phyloP scores from a whole-genome alignment of 2,113 vertebrate species.

The Oophaga pumilio region DNA sequence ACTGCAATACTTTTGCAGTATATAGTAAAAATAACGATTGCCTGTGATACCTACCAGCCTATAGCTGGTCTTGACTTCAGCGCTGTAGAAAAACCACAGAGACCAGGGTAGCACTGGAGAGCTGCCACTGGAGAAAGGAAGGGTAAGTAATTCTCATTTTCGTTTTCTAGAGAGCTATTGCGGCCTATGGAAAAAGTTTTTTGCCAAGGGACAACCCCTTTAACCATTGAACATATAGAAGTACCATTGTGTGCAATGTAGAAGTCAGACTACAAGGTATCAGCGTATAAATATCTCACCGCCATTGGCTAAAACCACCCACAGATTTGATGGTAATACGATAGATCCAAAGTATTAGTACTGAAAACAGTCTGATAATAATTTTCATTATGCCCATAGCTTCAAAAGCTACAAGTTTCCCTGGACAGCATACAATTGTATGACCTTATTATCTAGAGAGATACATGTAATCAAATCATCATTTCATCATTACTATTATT shows the following conservation, averaged over 20 bases:
- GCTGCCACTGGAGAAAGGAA: too few species aligned
- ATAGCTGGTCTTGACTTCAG: too few species aligned
- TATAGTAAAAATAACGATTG: too few species aligned
- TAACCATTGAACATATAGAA: too few species aligned
- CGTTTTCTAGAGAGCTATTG: too few species aligned
- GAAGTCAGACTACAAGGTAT: background rate
- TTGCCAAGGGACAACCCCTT: too few species aligned
- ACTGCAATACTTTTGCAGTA: too few species aligned
- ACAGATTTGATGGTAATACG: background rate
- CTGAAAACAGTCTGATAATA: conserved; percentile 33
- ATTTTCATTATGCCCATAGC: conserved; percentile 41
- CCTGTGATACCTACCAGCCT: too few species aligned
- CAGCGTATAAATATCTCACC: background rate
- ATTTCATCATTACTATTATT: conserved; percentile 33
- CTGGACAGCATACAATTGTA: background rate
- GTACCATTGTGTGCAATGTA: background rate
- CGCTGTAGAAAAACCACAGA: too few species aligned
- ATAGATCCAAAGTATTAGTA: background rate
- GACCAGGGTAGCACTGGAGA: too few species aligned
- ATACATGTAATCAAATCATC: conserved; percentile 38
- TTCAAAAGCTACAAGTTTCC: conserved; percentile 9
- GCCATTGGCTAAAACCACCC: background rate
- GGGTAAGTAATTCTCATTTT: too few species aligned
- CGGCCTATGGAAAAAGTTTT: too few species aligned
- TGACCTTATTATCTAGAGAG: conserved; percentile 28